Evolutionary conservation across 2,888 invertebrate species (phyloP), one percentile per base, ranked within the genome.

Genomic region (Oscheius onirici): DNA sequence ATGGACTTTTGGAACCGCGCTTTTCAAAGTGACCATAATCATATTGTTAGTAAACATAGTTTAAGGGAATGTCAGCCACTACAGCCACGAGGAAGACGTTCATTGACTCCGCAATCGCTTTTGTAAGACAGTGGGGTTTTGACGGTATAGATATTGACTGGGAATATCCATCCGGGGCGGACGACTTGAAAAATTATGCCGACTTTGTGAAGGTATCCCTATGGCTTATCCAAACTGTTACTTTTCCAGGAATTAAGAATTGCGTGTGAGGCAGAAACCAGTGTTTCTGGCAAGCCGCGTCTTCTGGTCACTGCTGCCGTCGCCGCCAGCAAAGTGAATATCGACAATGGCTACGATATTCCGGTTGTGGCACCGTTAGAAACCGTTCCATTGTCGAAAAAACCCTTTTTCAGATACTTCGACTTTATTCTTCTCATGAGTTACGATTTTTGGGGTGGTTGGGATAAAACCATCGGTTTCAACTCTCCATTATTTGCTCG

Each of bases 251-350:
- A 87, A 78, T 69, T 87, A 22, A 73, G 78, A 49, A 79, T 79
- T 13, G 86, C 87, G 11, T 74, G 74, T 44, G 80, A 77, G 34
- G 73, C 72, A 0, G 86, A 86, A 70, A 73, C 84, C 6, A 69
- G 52, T 24, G 52, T 69, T 8, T 75, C 80, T n/a, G 73, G 77
- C 20, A 71, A 75, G 17, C 76, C 76, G 8, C 91, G 91, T n/a
- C 90, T 95, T 86, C 91, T 92, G 51, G 88, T 95, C 40, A 93
- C 94, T 0, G 92, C 93, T 0, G 92, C 94, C 0, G 91, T 95
- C 54, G 94, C 95, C 0, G 95, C 95, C 0, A 95, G 95, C 87
- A 93, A 93, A 83, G 94, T 94, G 89, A 93, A 95, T 0, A 94
- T 95, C 57, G 93, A 93, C 74, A 91, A 92, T 13, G 94, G 93